Percentiles rank a stretch among this genome's conserved stretches.
Evolutionary conservation across 1,140 invertebrate genomes (phyloP).

Genomic region (Ceratina australensis): DNA sequence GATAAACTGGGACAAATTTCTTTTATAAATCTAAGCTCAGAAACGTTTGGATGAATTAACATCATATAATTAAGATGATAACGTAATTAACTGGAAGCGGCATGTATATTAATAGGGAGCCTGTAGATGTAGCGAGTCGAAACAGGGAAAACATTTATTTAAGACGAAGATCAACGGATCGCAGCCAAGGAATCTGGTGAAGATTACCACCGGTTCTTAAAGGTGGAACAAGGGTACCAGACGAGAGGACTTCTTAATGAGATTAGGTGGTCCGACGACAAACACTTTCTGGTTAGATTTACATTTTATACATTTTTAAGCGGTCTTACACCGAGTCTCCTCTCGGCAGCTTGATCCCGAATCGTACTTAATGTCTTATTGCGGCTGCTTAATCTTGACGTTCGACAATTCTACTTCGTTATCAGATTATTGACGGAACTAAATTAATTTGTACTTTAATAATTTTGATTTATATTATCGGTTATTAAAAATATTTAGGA

Average conservation of each 20-base stretch:
- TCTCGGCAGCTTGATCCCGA: constrained; percentile 31
- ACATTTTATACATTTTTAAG: constrained; percentile 80
- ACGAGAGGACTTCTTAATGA: constrained; percentile 79
- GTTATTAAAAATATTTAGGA: background rate
- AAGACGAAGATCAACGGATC: constrained; percentile 74
- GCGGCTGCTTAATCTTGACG: constrained; percentile 9
- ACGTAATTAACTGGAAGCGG: background rate
- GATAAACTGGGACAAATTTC: too few relatives aligned
- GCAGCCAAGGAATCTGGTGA: constrained; percentile 69
- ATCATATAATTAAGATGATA: too few relatives aligned
- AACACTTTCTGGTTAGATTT: constrained; percentile 77
- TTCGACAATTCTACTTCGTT: background rate
- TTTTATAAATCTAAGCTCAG: too few relatives aligned
- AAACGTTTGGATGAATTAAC: background rate
- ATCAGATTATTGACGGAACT: too few relatives aligned
- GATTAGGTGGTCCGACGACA: constrained; percentile 75
- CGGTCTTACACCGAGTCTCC: constrained; percentile 59
- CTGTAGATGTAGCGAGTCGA: constrained; percentile 61
- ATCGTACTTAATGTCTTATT: constrained; percentile 39
- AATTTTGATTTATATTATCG: too few relatives aligned
- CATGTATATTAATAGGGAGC: background rate
- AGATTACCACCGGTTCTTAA: constrained; percentile 72
- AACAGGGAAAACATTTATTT: constrained; percentile 76
- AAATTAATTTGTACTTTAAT: too few relatives aligned
- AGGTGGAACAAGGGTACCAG: constrained; percentile 64